A percentile compares a stretch with the other conserved stretches of the same genome.
phyloP scores from a whole-genome alignment of 2,888 invertebrate genomes.

The Ophion slaviceki region DNA sequence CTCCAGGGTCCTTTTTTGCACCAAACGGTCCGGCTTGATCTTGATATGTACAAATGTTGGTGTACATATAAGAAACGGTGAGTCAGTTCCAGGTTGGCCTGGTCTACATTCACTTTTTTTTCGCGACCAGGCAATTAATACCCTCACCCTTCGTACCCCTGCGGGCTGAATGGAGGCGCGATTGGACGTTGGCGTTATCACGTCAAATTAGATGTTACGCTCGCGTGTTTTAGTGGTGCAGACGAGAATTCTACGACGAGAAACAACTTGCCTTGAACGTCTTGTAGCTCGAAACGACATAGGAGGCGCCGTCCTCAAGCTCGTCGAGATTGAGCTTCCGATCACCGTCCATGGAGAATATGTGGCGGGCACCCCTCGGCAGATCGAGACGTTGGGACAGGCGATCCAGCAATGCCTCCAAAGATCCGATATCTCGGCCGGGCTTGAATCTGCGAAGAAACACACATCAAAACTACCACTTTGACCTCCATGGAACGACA shows the following conservation, averaged over 20 bases:
- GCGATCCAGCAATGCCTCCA: slow-evolving; percentile 94
- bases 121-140: slow-evolving; percentile 23
- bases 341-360: slow-evolving; percentile 96
- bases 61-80: slow-evolving; percentile 48
- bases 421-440: slow-evolving; percentile 93
- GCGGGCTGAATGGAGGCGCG: background rate
- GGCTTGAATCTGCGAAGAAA: slow-evolving; percentile 88
- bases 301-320: slow-evolving; percentile 95
- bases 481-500: background rate
- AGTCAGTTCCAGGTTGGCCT: slow-evolving; percentile 48
- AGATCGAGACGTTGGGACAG: slow-evolving; percentile 94
- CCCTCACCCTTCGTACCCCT: background rate
- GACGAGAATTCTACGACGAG: background rate
- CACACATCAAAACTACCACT: background rate
- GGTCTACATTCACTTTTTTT: slow-evolving; percentile 52
- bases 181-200: background rate
- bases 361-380: slow-evolving; percentile 94
- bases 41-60: slow-evolving; percentile 17
- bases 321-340: slow-evolving; percentile 93
- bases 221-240: background rate
- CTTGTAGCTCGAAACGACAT: slow-evolving; percentile 96
- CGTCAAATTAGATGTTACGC: background rate
- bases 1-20: slow-evolving; percentile 40
- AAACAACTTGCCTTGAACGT: slow-evolving; percentile 91
- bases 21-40: slow-evolving; percentile 42